A percentile compares a stretch with the other conserved stretches of the same genome.
phyloP scores from a whole-genome alignment of 2,797 vertebrate genomes.

The Pseudochromis fuscus region DNA sequence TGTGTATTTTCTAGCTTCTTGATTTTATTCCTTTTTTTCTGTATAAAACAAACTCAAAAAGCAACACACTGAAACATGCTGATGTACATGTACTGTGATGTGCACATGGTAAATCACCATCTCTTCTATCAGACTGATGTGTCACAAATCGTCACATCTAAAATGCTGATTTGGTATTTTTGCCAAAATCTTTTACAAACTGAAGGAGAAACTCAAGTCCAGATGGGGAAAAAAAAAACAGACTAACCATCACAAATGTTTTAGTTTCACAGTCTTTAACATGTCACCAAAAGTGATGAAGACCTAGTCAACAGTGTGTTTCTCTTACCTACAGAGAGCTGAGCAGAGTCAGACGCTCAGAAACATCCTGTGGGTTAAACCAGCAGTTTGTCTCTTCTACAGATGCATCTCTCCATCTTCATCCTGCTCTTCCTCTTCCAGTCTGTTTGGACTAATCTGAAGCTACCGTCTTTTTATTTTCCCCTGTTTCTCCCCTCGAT shows the following conservation, averaged over 20 bases:
- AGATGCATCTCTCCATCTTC: neutral
- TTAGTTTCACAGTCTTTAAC: neutral
- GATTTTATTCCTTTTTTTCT: too few relatives aligned
- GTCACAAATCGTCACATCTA: neutral
- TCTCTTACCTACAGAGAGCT: conserved; percentile 4
- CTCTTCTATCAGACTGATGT: too few relatives aligned
- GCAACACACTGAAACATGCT: too few relatives aligned
- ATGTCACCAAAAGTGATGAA: neutral
- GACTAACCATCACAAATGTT: neutral
- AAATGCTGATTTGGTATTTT: neutral
- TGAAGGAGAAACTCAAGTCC: neutral
- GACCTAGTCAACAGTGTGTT: neutral
- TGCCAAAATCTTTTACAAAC: neutral
- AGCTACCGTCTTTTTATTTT: neutral
- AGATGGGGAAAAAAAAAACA: neutral
- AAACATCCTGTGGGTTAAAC: neutral
- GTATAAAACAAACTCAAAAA: too few relatives aligned
- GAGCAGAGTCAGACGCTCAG: neutral
- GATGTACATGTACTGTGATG: too few relatives aligned
- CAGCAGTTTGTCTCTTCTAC: neutral
- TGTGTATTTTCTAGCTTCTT: too few relatives aligned
- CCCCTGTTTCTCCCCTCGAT: neutral
- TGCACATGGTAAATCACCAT: too few relatives aligned
- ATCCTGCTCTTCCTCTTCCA: neutral
- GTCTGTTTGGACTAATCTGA: conserved; percentile 3